These are phyloP conservation scores for Pseudomugil gertrudae DNA, from an alignment of 2,797 vertebrate species.

Conservation along the genomic window DNA sequence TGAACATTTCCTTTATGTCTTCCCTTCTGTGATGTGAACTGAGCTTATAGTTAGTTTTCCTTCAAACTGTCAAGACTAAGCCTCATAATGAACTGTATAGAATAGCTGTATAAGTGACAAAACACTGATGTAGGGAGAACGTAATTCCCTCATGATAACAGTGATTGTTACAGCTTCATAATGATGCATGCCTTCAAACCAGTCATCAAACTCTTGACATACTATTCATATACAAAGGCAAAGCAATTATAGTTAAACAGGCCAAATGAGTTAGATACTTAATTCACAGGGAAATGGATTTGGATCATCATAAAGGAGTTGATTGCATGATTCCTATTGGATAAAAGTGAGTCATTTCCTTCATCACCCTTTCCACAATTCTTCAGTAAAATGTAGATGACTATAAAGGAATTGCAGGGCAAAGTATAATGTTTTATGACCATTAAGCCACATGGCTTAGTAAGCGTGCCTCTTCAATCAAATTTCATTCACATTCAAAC, in stretches of 20 bases:
- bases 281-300: constrained; percentile 67
- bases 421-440: constrained; percentile 66
- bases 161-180: constrained; percentile 65
- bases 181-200: constrained; percentile 71
- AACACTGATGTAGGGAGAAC: constrained; percentile 59
- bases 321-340: constrained; percentile 71
- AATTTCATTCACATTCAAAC: constrained; percentile 73
- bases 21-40: constrained; percentile 55
- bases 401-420: constrained; percentile 70
- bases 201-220: constrained; percentile 72
- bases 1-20: constrained; percentile 72
- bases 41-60: constrained; percentile 58
- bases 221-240: constrained; percentile 76
- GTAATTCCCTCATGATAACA: constrained; percentile 59
- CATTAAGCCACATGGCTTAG: constrained; percentile 64
- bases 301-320: constrained; percentile 68
- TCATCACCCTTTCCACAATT: constrained; percentile 52
- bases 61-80: constrained; percentile 48
- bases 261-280: constrained; percentile 73
- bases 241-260: constrained; percentile 73
- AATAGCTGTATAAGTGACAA: constrained; percentile 67
- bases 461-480: constrained; percentile 76
- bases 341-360: constrained; percentile 66
- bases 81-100: constrained; percentile 62
- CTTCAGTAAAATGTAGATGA: constrained; percentile 59